These are phyloP conservation scores for Falco berigora DNA, from an alignment of 2,797 vertebrate species.

Conservation along the genomic window DNA sequence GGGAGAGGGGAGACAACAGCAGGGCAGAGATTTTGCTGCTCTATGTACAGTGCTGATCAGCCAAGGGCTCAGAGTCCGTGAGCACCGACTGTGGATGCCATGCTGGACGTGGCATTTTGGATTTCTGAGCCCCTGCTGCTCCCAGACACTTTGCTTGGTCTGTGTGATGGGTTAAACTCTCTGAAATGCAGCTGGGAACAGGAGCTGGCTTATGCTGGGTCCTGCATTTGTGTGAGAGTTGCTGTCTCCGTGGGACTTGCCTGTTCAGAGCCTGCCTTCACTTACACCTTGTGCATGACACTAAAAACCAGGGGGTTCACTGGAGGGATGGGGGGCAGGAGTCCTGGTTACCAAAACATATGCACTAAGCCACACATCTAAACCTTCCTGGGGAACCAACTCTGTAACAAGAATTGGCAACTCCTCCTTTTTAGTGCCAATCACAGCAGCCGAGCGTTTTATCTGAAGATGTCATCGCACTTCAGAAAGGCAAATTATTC, in stretches of 20 bases:
- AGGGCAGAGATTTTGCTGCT: background rate
- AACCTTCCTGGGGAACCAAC: background rate
- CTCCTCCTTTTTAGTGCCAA: slow-evolving; percentile 30
- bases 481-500: slow-evolving; percentile 42
- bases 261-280: background rate
- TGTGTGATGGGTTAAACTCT: background rate
- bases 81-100: accelerated
- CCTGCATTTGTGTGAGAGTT: background rate
- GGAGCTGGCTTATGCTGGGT: background rate
- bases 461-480: background rate
- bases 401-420: background rate
- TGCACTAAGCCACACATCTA: accelerated
- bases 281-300: background rate
- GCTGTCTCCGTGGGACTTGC: background rate
- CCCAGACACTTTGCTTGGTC: background rate
- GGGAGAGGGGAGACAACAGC: background rate
- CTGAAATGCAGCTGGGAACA: background rate
- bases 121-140: background rate
- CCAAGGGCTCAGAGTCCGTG: background rate
- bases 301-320: background rate
- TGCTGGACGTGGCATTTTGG: background rate
- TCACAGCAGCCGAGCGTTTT: background rate
- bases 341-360: background rate
- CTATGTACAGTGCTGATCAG: background rate
- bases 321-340: background rate